Conservation (phyloP, 2,113 vertebrate species). For the Oxyura jamaicensis region DNA sequence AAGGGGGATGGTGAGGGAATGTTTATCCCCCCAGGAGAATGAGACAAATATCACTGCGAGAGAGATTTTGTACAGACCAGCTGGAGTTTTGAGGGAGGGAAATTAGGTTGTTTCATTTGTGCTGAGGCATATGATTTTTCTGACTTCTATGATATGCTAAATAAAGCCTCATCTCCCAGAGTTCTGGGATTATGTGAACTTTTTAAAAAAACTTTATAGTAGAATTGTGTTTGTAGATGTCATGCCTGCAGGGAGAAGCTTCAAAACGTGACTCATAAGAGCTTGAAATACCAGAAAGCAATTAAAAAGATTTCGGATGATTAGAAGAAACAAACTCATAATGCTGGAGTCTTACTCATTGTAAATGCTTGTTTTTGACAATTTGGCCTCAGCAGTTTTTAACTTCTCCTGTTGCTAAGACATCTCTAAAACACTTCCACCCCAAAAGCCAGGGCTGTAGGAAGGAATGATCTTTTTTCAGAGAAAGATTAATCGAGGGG, state of each 20-base stretch:
- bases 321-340: neutral
- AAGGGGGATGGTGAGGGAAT: neutral
- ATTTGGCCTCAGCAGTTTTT: neutral
- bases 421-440: neutral
- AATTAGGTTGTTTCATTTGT: neutral
- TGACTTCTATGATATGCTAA: neutral
- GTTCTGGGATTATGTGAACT: neutral
- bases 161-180: neutral
- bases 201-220: neutral
- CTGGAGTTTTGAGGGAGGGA: neutral
- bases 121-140: neutral
- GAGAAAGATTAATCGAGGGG: neutral
- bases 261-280: constrained; percentile 26
- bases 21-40: neutral
- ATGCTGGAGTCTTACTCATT: neutral
- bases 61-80: neutral
- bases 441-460: neutral
- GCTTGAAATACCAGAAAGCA: constrained; percentile 32
- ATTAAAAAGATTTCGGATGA: neutral
- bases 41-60: neutral
- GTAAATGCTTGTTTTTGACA: neutral
- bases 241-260: constrained; percentile 12
- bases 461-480: neutral
- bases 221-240: constrained; percentile 8
- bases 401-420: neutral